phyloP scores from a whole-genome alignment of 2,797 vertebrate genomes.

The Brachyrhaphis roseni region DNA sequence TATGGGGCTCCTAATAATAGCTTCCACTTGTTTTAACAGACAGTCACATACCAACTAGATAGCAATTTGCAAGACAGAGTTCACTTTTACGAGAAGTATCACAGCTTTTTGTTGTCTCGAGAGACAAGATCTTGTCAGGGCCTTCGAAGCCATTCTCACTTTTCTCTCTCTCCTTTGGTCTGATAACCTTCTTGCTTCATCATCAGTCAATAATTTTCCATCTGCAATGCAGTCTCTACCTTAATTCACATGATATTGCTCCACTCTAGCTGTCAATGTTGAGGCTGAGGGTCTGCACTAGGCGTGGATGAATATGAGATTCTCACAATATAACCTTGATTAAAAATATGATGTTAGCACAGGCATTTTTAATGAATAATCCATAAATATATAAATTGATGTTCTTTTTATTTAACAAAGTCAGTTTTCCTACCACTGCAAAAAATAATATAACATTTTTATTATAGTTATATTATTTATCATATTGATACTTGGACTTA shows the following conservation, averaged over 20 bases:
- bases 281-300: background rate
- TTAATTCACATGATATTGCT: background rate
- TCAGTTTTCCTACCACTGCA: background rate
- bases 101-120: background rate
- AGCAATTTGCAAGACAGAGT: background rate
- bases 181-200: background rate
- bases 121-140: background rate
- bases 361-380: background rate
- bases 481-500: background rate
- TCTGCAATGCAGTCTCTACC: background rate
- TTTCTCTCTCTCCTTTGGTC: background rate
- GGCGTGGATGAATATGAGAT: background rate
- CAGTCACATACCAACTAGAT: background rate
- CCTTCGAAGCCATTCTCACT: constrained; percentile 1
- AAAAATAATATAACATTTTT: background rate
- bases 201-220: background rate
- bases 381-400: background rate
- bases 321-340: background rate
- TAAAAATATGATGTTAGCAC: background rate
- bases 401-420: background rate
- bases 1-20: background rate
- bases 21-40: background rate
- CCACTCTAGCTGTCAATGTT: background rate
- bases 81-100: background rate
- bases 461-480: background rate